A percentile compares a stretch with the other conserved stretches of the same genome.
Conservation (phyloP, 2,888 invertebrate species). For the Druceiella hillmani region DNA sequence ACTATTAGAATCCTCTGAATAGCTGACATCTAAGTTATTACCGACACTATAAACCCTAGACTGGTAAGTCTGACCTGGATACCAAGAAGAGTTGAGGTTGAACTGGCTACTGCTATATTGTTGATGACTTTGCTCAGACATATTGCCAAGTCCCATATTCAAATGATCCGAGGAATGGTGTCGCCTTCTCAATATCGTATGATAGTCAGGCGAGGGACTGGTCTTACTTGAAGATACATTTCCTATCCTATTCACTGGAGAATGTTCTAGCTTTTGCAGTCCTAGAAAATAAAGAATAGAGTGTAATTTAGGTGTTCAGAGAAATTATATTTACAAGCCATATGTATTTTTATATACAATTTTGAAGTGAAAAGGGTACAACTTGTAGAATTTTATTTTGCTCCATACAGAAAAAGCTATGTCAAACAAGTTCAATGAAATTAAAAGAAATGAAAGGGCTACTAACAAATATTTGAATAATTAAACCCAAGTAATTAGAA, state of each 20-base stretch:
- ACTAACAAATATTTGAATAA: too few species aligned
- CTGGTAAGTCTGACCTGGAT: conserved; percentile 29
- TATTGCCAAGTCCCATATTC: conserved; percentile 30
- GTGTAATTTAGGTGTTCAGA: too few species aligned
- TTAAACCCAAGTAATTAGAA: too few species aligned
- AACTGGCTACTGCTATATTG: conserved; percentile 42
- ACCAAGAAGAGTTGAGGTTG: conserved; percentile 40
- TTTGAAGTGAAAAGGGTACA: conserved; percentile 28
- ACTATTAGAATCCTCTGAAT: conserved; percentile 65
- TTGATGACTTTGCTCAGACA: conserved; percentile 35
- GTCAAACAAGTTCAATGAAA: too few species aligned
- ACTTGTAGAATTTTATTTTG: neutral
- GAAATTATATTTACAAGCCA: too few species aligned
- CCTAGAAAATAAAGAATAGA: too few species aligned
- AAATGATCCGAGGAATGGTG: conserved; percentile 44
- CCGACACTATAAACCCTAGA: conserved; percentile 38
- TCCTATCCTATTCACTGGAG: too few species aligned
- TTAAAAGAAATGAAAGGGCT: too few species aligned
- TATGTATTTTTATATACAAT: too few species aligned
- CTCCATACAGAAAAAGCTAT: conserved; percentile 5
- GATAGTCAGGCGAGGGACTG: too few species aligned
- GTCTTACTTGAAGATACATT: too few species aligned
- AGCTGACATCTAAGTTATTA: conserved; percentile 48
- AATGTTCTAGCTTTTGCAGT: too few species aligned
- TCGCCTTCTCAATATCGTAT: conserved; percentile 55